Evolutionary conservation across 1,140 invertebrate species (phyloP).

Genomic region (Drosophila kikkawai): DNA sequence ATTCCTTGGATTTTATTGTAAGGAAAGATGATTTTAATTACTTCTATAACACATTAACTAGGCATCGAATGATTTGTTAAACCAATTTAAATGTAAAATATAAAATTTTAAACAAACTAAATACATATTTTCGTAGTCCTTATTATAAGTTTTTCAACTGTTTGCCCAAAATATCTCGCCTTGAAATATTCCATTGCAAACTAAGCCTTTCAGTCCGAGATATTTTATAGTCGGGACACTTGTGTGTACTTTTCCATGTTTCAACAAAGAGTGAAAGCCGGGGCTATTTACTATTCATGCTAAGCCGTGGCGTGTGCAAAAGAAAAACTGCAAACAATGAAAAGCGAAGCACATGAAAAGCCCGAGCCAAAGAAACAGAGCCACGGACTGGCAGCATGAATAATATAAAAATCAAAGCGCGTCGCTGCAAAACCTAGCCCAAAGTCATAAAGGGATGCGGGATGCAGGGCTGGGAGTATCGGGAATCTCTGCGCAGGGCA

Average conservation of each 20-base stretch:
- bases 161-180: neutral
- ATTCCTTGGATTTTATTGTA: neutral
- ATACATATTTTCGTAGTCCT: neutral
- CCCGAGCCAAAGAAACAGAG: conserved; percentile 45
- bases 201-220: neutral
- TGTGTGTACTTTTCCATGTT: neutral
- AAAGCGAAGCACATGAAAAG: conserved; percentile 65
- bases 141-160: neutral
- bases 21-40: too few species aligned
- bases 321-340: conserved; percentile 77
- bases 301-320: conserved; percentile 74
- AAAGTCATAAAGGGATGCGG: conserved; percentile 45
- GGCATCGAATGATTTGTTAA: neutral
- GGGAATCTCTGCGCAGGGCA: conserved; percentile 1
- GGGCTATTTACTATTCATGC: conserved; percentile 79
- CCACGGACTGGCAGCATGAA: conserved; percentile 59
- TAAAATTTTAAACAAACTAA: too few species aligned
- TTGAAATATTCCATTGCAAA: neutral
- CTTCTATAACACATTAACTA: too few species aligned
- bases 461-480: conserved; percentile 1
- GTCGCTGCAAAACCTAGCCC: conserved; percentile 63
- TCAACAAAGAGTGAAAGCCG: conserved; percentile 27
- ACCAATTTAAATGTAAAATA: neutral
- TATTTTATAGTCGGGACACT: conserved; percentile 6
- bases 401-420: conserved; percentile 71